Evolutionary conservation across 2,888 invertebrate genomes (phyloP), one percentile per base, ranked within the genome.

Genomic region (Trachelus stipa): DNA sequence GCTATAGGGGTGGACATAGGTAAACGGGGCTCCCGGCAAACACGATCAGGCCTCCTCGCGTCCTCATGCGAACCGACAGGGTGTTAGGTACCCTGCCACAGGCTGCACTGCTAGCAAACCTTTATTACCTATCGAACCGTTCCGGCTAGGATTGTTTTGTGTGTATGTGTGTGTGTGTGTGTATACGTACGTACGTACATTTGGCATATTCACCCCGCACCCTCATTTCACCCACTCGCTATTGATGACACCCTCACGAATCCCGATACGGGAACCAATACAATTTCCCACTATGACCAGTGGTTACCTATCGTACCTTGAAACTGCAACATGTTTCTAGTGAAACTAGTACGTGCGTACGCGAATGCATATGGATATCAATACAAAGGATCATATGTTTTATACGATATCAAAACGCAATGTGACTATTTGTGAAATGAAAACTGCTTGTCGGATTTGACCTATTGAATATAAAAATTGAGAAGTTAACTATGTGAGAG

Each of bases 1-100:
- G 81, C 80, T 56, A 56, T 56, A 79, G 82, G 83, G 80, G 81
- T 81, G 82, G 76, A 77, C 76, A 80, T 83, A 77, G 79, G 75
- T 79, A 79, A 83, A 81, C 81, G 81, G 81, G 79, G 80, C 77
- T 83, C 76, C 77, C 79, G 69, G 77, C 81, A 83, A 83, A 82
- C 80, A 82, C 78, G 81, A 79, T 78, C 81, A 75, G 78, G 73
- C 34, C 34, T 40, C 74, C 80, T 79, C 81, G 81, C 80, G 81
- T 83, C 79, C 79, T 80, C 80, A 80, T 81, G 80, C 79, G 78
- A 77, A 79, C 81, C 81, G 82, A 81, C 82, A 82, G 79, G 69
- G 56, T 73, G 73, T 34, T 73, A 34, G 33, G 33, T 11, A 33
- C 34, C 33, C 73, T 73, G 77, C 37, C 69, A 74, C 77, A 74